A percentile compares a stretch with the other conserved stretches of the same genome.
phyloP scores from a whole-genome alignment of 2,888 invertebrate genomes.

The Apodemia duryi region DNA sequence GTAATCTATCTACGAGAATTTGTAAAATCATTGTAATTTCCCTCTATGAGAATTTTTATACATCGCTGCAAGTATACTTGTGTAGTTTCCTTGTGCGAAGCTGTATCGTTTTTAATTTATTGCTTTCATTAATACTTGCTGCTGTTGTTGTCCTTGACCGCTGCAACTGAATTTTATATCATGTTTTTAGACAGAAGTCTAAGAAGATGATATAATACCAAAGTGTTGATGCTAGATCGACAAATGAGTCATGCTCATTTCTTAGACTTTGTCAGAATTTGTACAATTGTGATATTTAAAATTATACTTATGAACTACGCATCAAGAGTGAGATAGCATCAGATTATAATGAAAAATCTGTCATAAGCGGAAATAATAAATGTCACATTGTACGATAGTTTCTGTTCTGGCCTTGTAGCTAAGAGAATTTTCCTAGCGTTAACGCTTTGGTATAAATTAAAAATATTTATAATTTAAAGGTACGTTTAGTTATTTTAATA shows the following conservation, averaged over 20 bases:
- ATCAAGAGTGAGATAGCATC: neutral
- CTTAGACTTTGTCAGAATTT: neutral
- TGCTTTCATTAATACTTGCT: neutral
- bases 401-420: neutral
- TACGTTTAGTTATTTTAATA: no score
- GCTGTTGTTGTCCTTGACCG: neutral
- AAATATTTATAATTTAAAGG: neutral
- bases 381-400: conserved; percentile 2
- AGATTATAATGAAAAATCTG: neutral
- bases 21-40: no score
- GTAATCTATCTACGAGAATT: neutral
- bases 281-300: neutral
- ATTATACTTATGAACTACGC: neutral
- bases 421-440: conserved; percentile 3
- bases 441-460: neutral
- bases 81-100: neutral
- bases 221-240: neutral
- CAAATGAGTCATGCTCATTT: neutral
- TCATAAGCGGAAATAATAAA: neutral
- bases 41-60: neutral
- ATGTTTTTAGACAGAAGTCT: neutral
- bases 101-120: neutral
- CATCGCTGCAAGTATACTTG: neutral
- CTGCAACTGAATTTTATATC: conserved; percentile 1
- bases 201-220: neutral